phyloP scores from a whole-genome alignment of 2,888 invertebrate species.

The Ischnus inquisitorius region DNA sequence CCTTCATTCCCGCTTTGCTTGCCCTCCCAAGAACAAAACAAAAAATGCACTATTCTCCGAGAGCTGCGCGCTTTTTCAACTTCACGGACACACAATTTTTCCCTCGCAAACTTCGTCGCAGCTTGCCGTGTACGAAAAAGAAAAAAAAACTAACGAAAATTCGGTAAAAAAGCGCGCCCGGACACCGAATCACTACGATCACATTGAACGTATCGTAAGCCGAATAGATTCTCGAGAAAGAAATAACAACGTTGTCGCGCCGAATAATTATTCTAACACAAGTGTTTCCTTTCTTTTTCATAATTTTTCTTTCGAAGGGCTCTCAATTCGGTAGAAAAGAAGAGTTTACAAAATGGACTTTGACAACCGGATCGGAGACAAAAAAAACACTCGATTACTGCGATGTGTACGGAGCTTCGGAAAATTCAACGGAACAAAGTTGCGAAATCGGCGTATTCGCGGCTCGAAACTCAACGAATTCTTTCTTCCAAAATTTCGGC shows the following conservation, averaged over 20 bases:
- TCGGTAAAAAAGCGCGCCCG: neutral
- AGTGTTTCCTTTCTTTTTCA: slow-evolving; percentile 21
- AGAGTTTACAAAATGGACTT: neutral
- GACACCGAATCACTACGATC: slow-evolving; percentile 5
- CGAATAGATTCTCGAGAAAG: neutral
- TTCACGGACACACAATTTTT: slow-evolving; percentile 9
- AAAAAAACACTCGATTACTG: neutral
- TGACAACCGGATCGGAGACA: neutral
- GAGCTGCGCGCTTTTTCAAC: slow-evolving; percentile 2
- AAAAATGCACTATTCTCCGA: neutral
- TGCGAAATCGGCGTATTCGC: neutral
- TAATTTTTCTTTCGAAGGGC: neutral
- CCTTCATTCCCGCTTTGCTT: neutral
- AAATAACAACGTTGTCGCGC: slow-evolving; percentile 7
- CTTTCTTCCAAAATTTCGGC: neutral
- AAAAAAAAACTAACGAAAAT: slow-evolving; percentile 22
- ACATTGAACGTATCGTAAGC: slow-evolving; percentile 1
- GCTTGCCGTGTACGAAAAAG: neutral
- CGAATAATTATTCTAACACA: slow-evolving; percentile 45
- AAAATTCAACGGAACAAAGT: neutral
- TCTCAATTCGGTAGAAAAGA: neutral
- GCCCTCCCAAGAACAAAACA: slow-evolving; percentile 4
- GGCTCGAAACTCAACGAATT: neutral
- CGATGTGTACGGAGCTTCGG: neutral
- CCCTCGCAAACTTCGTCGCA: neutral